Percentiles rank a stretch among this genome's conserved stretches.
Evolutionary conservation across 2,797 vertebrate species (phyloP).

Genomic region (Pseudochirops corinnae): DNA sequence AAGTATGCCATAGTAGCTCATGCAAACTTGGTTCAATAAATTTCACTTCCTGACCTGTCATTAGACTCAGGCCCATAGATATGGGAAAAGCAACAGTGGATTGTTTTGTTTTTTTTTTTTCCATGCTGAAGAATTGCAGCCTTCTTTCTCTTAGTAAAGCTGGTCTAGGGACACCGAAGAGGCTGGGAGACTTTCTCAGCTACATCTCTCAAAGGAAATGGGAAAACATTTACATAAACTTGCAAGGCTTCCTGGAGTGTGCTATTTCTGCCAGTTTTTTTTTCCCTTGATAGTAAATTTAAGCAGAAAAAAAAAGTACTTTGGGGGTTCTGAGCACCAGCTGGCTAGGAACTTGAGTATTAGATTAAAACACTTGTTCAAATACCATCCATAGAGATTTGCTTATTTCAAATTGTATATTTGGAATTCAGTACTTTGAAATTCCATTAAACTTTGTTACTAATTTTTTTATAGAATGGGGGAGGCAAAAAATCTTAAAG

Average conservation of each 20-base stretch:
- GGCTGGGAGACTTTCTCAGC: background rate
- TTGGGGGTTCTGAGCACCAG: background rate
- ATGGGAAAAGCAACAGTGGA: background rate
- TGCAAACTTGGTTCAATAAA: background rate
- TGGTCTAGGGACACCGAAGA: background rate
- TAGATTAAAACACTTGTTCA: background rate
- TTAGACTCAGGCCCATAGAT: background rate
- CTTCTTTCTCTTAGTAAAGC: background rate
- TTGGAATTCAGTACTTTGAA: background rate
- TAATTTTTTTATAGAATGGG: background rate
- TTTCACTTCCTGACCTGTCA: background rate
- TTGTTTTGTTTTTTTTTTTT: background rate
- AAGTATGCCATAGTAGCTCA: background rate
- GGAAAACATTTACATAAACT: background rate
- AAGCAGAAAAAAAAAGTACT: background rate
- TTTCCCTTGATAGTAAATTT: background rate
- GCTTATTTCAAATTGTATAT: background rate
- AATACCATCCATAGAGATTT: background rate
- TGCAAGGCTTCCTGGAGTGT: accelerated
- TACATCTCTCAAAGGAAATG: background rate
- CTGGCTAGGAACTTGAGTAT: background rate
- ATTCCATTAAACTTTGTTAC: background rate
- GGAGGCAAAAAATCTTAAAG: background rate
- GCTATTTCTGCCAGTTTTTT: background rate
- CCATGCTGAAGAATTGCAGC: background rate